Base-by-base conservation (phyloP, 92 coral and sea anemone genomes). In the Virgularia gustaviana region DNA sequence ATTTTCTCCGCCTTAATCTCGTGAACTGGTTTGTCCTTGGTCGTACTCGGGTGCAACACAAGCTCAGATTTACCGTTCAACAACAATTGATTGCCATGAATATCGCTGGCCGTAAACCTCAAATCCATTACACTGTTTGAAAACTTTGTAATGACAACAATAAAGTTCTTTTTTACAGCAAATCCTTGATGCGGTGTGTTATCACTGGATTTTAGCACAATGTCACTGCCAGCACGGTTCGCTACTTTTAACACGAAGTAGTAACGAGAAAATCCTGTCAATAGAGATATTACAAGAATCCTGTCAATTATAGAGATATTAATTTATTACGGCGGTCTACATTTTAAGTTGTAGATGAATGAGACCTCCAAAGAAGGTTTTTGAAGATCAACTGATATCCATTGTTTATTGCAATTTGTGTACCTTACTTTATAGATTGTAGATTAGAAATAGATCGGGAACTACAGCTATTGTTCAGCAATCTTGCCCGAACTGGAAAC, bases 221-320 rank as follows among this genome's bases (percentile, higher is more conserved):
- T 39, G 33, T 80, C 72, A 65, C 85, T 81, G 34, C 90, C 92
- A 3, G 91, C 83, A 37, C 79, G 87, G 88, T 91, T 91, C 24
- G 89, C 9, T 57, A 91, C 68, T 74, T 81, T 91, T 79, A 91
- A 28, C 27, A 88, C 71, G 16, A 91, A 73, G 47, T 78, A 89
- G 56, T 73, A 83, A 4, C 33, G 60, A 0, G 75, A 49, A 11
- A 47, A 30, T 68, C 54, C 75, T 68, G 49, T 22, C 4, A 16
- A 57, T n/a, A n/a, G n/a, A n/a, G n/a, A n/a, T n/a, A n/a, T n/a
- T n/a, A n/a, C n/a, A n/a, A n/a, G n/a, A n/a, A n/a, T n/a, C n/a
- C n/a, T n/a, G n/a, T n/a, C n/a, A n/a, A n/a, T n/a, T n/a, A n/a
- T n/a, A n/a, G n/a, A n/a, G n/a, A n/a, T n/a, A n/a, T n/a, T n/a